These are phyloP conservation scores for Empidonax traillii DNA, from an alignment of 2,113 vertebrate species.

Conservation along the genomic window DNA sequence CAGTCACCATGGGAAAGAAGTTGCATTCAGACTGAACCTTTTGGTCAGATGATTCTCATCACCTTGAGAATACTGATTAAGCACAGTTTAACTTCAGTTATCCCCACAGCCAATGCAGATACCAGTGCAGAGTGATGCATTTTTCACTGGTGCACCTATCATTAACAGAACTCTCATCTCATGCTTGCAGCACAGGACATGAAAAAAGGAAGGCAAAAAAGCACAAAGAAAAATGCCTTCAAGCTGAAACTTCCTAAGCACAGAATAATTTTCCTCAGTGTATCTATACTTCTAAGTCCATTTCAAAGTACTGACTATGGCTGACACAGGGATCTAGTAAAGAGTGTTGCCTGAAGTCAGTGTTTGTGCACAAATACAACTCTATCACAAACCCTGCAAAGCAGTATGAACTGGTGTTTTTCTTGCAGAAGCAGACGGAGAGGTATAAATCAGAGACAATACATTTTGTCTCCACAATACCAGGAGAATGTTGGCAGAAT, in stretches of 20 bases:
- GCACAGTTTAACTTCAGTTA: background rate
- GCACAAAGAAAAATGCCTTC: background rate
- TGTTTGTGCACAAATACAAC: background rate
- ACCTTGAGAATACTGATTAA: background rate
- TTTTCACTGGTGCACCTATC: background rate
- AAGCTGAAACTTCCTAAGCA: background rate
- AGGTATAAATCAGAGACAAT: background rate
- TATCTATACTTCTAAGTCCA: background rate
- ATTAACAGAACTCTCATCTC: background rate
- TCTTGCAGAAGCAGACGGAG: background rate
- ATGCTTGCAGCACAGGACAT: accelerated
- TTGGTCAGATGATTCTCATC: background rate
- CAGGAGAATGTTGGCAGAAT: background rate
- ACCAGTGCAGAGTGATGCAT: accelerated
- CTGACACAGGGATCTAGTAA: background rate
- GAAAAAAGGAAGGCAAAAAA: background rate
- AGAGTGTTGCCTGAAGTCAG: background rate
- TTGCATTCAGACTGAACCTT: background rate
- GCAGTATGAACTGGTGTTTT: accelerated
- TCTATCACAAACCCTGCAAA: background rate
- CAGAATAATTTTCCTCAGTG: background rate
- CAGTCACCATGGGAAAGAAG: background rate
- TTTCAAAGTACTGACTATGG: background rate
- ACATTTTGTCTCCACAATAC: background rate
- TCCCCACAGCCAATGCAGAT: background rate